Evolutionary conservation across 2,797 vertebrate species (phyloP).

Genomic region (Pygocentrus nattereri): DNA sequence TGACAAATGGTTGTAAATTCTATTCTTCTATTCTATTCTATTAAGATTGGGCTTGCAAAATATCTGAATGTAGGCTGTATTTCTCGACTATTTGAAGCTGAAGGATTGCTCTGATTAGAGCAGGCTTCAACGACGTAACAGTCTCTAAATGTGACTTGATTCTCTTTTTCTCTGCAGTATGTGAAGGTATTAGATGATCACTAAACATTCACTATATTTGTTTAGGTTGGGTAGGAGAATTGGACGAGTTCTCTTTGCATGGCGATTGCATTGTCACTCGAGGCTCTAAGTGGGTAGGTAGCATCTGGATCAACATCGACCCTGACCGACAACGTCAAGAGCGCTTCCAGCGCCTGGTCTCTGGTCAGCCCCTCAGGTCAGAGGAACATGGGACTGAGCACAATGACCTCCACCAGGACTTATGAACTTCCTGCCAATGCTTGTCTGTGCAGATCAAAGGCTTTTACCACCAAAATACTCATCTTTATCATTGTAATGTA

Average conservation of each 20-base stretch:
- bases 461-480: not conserved
- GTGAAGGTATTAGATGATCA: not conserved
- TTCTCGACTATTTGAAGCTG: too few species aligned
- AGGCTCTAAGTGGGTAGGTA: conserved; percentile 94
- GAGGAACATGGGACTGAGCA: conserved; percentile 55
- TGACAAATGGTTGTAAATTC: too few species aligned
- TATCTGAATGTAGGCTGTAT: too few species aligned
- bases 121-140: too few species aligned
- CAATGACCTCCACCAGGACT: conserved; percentile 79
- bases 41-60: too few species aligned
- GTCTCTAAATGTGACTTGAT: not conserved
- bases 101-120: too few species aligned
- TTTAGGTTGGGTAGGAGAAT: conserved; percentile 95
- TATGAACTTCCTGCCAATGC: conserved; percentile 65
- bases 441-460: not conserved
- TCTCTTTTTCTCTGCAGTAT: not conserved
- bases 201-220: not conserved
- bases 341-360: conserved; percentile 86
- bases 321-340: conserved; percentile 88
- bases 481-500: not conserved
- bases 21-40: too few species aligned
- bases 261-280: conserved; percentile 90
- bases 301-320: conserved; percentile 97
- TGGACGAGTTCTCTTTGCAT: conserved; percentile 94
- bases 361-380: conserved; percentile 49